Conservation (phyloP, 1,140 invertebrate genomes). For the Rhyacophila brunnea region DNA sequence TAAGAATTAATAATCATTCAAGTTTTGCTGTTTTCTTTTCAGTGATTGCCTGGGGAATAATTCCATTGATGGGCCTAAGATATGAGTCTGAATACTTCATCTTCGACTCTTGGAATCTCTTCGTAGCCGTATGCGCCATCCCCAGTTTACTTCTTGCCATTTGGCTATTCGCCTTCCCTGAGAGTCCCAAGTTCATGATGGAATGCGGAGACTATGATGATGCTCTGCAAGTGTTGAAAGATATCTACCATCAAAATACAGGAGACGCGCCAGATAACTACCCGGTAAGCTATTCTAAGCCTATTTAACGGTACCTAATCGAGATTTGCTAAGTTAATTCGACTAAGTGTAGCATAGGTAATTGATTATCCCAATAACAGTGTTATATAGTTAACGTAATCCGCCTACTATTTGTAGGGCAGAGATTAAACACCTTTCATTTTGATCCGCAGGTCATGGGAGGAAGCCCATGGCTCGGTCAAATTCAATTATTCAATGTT, state of each 20-base stretch:
- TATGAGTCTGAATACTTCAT: constrained; percentile 57
- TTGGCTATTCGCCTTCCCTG: constrained; percentile 75
- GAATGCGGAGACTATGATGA: constrained; percentile 73
- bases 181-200: constrained; percentile 82
- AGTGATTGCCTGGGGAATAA: constrained; percentile 73
- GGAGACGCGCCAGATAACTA: constrained; percentile 64
- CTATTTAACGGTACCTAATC: no score
- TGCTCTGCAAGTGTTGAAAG: constrained; percentile 65
- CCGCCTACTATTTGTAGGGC: no score
- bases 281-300: constrained; percentile 59
- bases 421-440: no score
- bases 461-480: no score
- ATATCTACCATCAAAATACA: constrained; percentile 70
- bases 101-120: constrained; percentile 75
- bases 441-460: no score
- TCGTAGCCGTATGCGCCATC: constrained; percentile 66
- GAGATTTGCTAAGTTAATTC: no score
- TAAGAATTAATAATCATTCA: no score
- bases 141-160: constrained; percentile 63
- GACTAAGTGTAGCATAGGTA: no score
- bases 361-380: no score
- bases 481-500: no score
- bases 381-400: no score
- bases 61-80: constrained; percentile 61
- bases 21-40: no score